Base-by-base conservation (phyloP, 2,797 vertebrate genomes). In the Lophotriccus pileatus region DNA sequence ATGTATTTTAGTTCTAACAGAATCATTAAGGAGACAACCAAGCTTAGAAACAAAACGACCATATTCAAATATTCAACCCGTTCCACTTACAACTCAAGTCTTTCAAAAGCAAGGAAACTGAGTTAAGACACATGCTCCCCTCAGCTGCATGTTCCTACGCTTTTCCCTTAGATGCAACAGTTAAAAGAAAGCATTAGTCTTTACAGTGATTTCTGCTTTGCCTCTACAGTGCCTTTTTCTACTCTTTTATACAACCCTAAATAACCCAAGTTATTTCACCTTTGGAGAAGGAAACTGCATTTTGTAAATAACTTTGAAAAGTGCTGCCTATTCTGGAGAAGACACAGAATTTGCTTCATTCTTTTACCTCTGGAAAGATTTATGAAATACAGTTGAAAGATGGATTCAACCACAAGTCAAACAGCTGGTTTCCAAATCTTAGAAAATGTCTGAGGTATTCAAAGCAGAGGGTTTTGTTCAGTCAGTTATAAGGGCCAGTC, bases 361-460 rank as follows among this genome's bases (percentile, higher is more conserved):
- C 93, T 96, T 94, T 94, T 76, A 93, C 87, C 82, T 85, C 89
- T 20, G 88, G 90, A 91, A 95, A 96, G 82, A 84, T 88, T 85
- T 95, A 92, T 89, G 58, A 96, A 96, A 89, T 32, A 60, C 10
- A 58, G 55, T 44, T 77, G 73, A 89, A 87, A 94, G 56, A 39
- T 1, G 2, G 67, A 89, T 66, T 73, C 67, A 70, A 63, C 55
- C 81, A 90, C n/a, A 81, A 85, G 69, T 55, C 37, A 94, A 59
- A 70, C 28, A 75, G 63, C 74, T 91, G 58, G 52, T 86, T 93
- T 84, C 68, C 81, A 94, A 95, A 77, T 24, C 25, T n/a, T 53
- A 68, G 37, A 77, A 91, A 73, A 84, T 67, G 80, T 84, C 67
- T 25, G 78, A 94, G 68, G 25, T 78, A 73, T 93, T 96, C 90